Conservation (phyloP, 2,797 vertebrate genomes). For the Hipposideros larvatus region DNA sequence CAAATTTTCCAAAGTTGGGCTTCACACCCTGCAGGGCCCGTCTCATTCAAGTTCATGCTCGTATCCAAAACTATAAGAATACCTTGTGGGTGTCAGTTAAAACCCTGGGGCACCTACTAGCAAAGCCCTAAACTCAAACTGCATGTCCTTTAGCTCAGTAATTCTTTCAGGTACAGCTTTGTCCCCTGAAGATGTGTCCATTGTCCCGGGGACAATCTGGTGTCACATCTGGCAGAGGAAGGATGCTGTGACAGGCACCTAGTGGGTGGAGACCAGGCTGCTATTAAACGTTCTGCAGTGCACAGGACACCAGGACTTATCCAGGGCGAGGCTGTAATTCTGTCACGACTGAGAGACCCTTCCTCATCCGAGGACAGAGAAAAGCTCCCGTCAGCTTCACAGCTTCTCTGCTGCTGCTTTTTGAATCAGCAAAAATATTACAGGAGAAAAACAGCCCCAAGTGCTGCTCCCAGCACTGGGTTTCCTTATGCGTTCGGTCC, state of each 20-base stretch:
- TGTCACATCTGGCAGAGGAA: not conserved
- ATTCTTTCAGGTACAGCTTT: not conserved
- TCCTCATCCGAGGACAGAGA: not conserved
- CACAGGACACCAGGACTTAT: not conserved
- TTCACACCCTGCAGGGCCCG: not conserved
- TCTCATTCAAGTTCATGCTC: not conserved
- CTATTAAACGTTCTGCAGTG: too few relatives aligned
- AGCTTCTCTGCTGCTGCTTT: too few relatives aligned
- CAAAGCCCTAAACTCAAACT: not conserved
- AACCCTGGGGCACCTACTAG: not conserved
- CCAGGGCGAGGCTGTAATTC: not conserved
- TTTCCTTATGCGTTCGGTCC: not conserved
- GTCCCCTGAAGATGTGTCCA: not conserved
- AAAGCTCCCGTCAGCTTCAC: too few relatives aligned
- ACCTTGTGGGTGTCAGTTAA: not conserved
- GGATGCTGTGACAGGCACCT: not conserved
- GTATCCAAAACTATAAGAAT: not conserved
- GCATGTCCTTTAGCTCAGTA: not conserved
- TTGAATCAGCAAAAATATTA: too few relatives aligned
- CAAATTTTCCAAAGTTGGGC: not conserved
- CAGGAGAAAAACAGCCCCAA: too few relatives aligned
- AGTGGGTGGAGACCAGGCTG: not conserved
- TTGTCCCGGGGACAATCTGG: not conserved
- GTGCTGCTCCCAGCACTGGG: too few relatives aligned
- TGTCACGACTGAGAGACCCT: accelerated